These are phyloP conservation scores for Heliconius ismenius DNA, from an alignment of 2,888 invertebrate species.

Conservation along the genomic window DNA sequence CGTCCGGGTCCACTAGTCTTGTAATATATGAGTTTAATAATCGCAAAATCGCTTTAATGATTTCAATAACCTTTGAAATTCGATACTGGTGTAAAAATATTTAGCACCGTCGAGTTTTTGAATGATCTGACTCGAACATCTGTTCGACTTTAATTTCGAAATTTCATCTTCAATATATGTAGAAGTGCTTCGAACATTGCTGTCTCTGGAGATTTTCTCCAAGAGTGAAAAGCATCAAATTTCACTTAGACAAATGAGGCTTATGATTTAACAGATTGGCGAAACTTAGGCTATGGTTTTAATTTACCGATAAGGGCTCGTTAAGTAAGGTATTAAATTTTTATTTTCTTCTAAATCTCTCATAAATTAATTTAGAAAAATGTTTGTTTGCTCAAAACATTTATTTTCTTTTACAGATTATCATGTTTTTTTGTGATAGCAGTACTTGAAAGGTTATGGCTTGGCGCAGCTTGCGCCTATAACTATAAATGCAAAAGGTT, in stretches of 20 bases:
- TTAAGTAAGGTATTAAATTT: background rate
- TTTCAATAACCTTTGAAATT: constrained; percentile 14
- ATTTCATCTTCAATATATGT: constrained; percentile 48
- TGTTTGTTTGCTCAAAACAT: background rate
- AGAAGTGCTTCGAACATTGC: constrained; percentile 44
- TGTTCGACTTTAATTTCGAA: constrained; percentile 54
- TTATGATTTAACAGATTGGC: constrained; percentile 26
- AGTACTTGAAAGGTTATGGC: background rate
- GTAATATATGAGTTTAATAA: constrained; percentile 7
- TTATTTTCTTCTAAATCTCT: constrained; percentile 1
- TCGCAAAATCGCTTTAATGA: constrained; percentile 17
- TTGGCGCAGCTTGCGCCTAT: no score
- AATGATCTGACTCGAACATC: constrained; percentile 39
- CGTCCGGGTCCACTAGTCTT: no score
- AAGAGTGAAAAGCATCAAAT: constrained; percentile 35
- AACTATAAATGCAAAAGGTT: no score
- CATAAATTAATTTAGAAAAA: background rate
- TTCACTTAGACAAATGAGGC: constrained; percentile 32
- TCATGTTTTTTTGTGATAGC: constrained; percentile 4
- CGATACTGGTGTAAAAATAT: constrained; percentile 25
- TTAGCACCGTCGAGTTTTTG: constrained; percentile 14
- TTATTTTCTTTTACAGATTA: background rate
- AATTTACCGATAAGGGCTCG: constrained; percentile 7
- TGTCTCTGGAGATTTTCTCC: constrained; percentile 38
- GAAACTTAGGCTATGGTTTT: constrained; percentile 20